Base-by-base conservation (phyloP, 53 echinoderm and acorn worm genomes). In the Hippasteria phrygiana region DNA sequence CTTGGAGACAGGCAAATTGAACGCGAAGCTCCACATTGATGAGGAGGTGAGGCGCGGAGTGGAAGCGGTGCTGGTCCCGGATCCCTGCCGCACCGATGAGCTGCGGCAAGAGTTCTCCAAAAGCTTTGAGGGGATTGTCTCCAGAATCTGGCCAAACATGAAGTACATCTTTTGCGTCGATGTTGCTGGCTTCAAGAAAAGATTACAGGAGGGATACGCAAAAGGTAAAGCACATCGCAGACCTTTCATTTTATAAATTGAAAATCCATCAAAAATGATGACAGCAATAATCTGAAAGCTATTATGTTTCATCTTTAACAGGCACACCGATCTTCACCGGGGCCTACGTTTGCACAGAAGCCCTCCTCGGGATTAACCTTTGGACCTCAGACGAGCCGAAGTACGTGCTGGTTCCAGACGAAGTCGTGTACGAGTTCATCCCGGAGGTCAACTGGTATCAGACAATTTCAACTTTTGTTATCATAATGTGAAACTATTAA, bases 111-210 rank as follows among this genome's bases (percentile, higher is more conserved):
- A 90, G 53, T 90, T 90, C 67, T 47, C 51, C 27, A 70, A 73
- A 33, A 83, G 90, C 14, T 90, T 90, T 42, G 55, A 53, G 4
- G 90, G 82, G 9, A 82, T 88, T 31, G 76, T 88, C 43, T 24
- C 32, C 17, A 75, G 88, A 28, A 71, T 88, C 20, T 88, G 88
- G 88, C 88, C 88, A 7, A 45, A 75, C 35, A 13, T 88, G 62
- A 18, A 71, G 12, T 73, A 35, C 43, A 40, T 88, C 13, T 31
- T 62, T 7, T 27, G 40, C 26, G 31, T 64, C 63, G 63, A 88
- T 32, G 32, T 76, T 13, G 74, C 75, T 18, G 75, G 76, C 13
- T 88, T 55, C 53, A 31, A n/a, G 28, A 47, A 43, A 1, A 88
- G 41, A 76, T n/a, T 88, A 11, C 35, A 75, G 4, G 47, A 54